Conservation (phyloP, 2,113 vertebrate genomes). For the Cathartes aura region DNA sequence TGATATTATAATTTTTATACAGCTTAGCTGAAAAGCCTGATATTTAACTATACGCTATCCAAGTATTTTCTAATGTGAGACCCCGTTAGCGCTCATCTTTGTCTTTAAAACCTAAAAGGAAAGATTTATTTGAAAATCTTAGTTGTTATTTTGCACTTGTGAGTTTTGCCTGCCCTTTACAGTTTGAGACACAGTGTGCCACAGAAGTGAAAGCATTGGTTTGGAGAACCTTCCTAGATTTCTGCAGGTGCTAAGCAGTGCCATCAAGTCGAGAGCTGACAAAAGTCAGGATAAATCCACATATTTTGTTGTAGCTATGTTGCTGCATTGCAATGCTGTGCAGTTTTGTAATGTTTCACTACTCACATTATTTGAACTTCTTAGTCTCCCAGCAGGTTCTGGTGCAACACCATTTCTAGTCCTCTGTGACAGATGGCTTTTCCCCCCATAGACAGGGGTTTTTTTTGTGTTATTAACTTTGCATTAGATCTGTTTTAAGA, state of each 20-base stretch:
- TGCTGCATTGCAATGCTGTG: background rate
- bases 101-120: background rate
- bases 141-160: background rate
- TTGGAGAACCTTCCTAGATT: background rate
- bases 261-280: background rate
- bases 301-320: background rate
- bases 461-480: background rate
- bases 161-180: background rate
- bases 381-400: background rate
- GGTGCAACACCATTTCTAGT: background rate
- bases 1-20: background rate
- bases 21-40: background rate
- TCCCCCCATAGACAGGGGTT: rapidly evolving
- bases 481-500: conserved; percentile 27
- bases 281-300: background rate
- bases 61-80: background rate
- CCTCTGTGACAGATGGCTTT: background rate
- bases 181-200: rapidly evolving
- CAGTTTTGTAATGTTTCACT: background rate
- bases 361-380: background rate
- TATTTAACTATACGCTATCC: background rate
- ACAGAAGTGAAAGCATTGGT: background rate
- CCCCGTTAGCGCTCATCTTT: background rate
- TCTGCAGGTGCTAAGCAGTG: background rate
- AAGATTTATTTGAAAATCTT: background rate